These are phyloP conservation scores for Acromyrmex heyeri DNA, from an alignment of 1,140 invertebrate species.

Conservation along the genomic window DNA sequence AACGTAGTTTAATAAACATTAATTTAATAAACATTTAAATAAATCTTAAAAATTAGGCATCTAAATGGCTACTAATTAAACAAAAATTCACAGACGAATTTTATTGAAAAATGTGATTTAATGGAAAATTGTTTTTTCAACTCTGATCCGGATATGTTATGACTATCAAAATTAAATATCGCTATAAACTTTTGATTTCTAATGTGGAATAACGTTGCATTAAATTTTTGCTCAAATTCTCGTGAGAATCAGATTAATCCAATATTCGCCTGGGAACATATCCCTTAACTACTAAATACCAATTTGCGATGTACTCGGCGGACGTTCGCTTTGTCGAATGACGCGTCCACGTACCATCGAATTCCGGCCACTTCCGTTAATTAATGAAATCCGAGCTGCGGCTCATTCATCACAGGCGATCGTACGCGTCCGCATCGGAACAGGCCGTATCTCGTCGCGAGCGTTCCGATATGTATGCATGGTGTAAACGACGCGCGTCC, in stretches of 20 bases:
- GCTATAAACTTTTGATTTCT: too few species aligned
- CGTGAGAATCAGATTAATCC: background rate
- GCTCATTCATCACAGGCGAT: constrained; percentile 69
- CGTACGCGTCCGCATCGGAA: constrained; percentile 17
- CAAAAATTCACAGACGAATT: background rate
- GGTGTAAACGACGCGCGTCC: constrained; percentile 20
- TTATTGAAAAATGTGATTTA: background rate
- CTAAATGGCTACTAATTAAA: constrained; percentile 4
- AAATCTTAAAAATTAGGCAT: background rate
- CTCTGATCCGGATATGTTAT: background rate
- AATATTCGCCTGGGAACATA: background rate
- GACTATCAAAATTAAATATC: background rate
- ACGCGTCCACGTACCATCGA: constrained; percentile 66
- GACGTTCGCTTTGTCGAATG: constrained; percentile 52
- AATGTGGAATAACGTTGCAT: background rate
- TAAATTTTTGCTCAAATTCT: background rate
- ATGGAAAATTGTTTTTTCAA: too few species aligned
- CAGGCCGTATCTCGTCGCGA: constrained; percentile 6
- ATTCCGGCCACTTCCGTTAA: constrained; percentile 67
- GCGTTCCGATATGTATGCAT: background rate
- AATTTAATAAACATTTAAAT: too few species aligned
- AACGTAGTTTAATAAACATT: background rate
- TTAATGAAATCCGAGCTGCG: constrained; percentile 74
- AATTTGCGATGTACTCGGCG: constrained; percentile 24
- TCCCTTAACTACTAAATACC: constrained; percentile 7